phyloP scores from a whole-genome alignment of 2,797 vertebrate genomes.

The Pagetopsis macropterus region DNA sequence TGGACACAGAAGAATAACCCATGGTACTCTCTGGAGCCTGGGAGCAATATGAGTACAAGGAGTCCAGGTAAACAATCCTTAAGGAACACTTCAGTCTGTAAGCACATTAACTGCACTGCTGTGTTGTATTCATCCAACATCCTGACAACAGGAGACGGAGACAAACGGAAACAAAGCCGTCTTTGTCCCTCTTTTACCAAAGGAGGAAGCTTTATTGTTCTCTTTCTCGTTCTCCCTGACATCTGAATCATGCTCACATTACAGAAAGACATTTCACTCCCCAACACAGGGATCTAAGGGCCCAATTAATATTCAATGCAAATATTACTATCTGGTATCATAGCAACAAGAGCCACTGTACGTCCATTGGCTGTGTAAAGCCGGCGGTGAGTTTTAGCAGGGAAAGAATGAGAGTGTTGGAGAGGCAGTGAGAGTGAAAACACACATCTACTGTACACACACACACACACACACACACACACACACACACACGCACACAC shows the following conservation, averaged over 20 bases:
- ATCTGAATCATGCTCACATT: constrained; percentile 53
- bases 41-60: constrained; percentile 51
- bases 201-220: constrained; percentile 22
- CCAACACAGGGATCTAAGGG: constrained; percentile 52
- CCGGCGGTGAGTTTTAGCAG: constrained; percentile 52
- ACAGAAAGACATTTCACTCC: constrained; percentile 63
- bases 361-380: constrained; percentile 53
- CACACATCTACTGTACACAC: constrained; percentile 3
- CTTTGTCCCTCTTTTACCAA: constrained; percentile 6
- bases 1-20: constrained; percentile 23
- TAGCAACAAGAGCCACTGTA: constrained; percentile 79
- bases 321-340: constrained; percentile 80
- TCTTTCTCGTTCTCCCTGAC: constrained; percentile 28
- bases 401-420: constrained; percentile 37
- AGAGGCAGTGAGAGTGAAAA: constrained; percentile 32
- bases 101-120: constrained; percentile 14
- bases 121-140: constrained; percentile 22
- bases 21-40: constrained; percentile 36
- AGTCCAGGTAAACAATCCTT: constrained; percentile 52
- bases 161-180: constrained; percentile 17
- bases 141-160: constrained; percentile 3
- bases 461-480: constrained; percentile 9
- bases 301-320: constrained; percentile 82
- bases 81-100: constrained; percentile 45
- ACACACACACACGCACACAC: constrained; percentile 3